Evolutionary conservation across 1,140 invertebrate species (phyloP), one percentile per base, ranked within the genome.

Genomic region (Mylabris phalerata): DNA sequence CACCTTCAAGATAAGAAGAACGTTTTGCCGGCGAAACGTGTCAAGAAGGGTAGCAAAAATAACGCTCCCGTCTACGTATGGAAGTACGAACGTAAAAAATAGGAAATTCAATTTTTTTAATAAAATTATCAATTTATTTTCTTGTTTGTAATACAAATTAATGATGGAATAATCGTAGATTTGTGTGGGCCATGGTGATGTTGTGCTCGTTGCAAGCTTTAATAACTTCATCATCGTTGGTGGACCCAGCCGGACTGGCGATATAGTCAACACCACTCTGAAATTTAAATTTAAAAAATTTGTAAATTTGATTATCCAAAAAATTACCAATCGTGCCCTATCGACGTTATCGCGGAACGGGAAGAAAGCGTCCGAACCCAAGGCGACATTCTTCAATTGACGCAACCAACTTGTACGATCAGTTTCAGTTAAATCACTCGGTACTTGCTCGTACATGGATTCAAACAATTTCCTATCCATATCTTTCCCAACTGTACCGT

Each of bases 331-430:
- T 65, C 82, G 80, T 57, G 96, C 95, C 66, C 95, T 82, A 75
- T 99, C 95, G 48, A 99, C 89, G 71, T 98, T 99, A 69, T 99
- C 97, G 64, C 94, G 82, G 80, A 98, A 98, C 39, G 96, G 96
- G 77, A 99, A 98, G 79, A 98, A 98, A 0, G 95, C 95, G 78
- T 99, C 96, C 0, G 95, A 98, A n/a, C 93, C 93, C 0, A 99
- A 76, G 11, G 90, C 86, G 6, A 98, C 95, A n/a, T 85, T 85
- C 44, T 84, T 83, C 69, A 98, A 75, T 62, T 90, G 77, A 10
- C 77, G 78, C 3, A 92, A 76, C 95, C 95, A 98, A 5, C 88
- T 81, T 0, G 78, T 73, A 54, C 84, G 85, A 59, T 98, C 91
- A 32, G 77, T 72, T 61, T 82, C 77, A 0, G 86, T 88, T 2